phyloP scores from a whole-genome alignment of 2,888 invertebrate genomes.

The Zaprionus bogoriensis region DNA sequence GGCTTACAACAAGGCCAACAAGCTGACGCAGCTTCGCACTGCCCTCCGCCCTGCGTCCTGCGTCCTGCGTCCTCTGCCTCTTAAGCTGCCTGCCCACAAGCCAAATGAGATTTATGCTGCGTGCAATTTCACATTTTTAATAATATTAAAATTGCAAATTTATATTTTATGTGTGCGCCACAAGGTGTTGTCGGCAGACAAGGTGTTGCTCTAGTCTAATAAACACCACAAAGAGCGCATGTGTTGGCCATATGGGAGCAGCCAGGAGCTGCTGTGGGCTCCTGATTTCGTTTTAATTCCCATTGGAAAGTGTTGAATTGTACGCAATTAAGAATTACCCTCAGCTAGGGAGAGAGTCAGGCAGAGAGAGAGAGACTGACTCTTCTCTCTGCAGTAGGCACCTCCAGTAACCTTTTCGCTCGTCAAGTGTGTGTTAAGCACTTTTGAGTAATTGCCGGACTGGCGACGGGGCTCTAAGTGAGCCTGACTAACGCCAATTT shows the following conservation, averaged over 20 bases:
- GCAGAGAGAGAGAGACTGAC: too few species aligned
- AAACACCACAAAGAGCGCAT: conserved; percentile 48
- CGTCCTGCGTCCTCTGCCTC: conserved; percentile 26
- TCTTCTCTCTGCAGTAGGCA: too few species aligned
- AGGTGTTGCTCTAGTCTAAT: conserved; percentile 65
- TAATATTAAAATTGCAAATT: conserved; percentile 76
- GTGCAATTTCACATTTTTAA: conserved; percentile 71
- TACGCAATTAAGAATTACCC: not conserved
- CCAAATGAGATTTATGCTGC: conserved; percentile 72
- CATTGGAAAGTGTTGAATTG: not conserved
- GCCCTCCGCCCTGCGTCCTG: conserved; percentile 25
- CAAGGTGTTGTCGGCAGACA: conserved; percentile 18
- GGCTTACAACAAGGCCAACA: conserved; percentile 48
- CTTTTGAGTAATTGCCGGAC: conserved; percentile 62
- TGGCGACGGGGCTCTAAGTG: conserved; percentile 14
- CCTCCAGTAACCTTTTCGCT: conserved; percentile 21
- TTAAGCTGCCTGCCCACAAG: not conserved
- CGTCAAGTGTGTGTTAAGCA: conserved; percentile 67
- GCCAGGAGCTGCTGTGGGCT: not conserved
- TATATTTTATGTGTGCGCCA: conserved; percentile 50
- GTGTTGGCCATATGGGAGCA: not conserved
- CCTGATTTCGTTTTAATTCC: not conserved
- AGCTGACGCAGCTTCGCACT: conserved; percentile 28
- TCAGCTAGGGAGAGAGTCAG: not conserved
- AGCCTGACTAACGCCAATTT: conserved; percentile 65